Evolutionary conservation across 1,140 invertebrate species (phyloP).

Genomic region (Hetaerina americana): DNA sequence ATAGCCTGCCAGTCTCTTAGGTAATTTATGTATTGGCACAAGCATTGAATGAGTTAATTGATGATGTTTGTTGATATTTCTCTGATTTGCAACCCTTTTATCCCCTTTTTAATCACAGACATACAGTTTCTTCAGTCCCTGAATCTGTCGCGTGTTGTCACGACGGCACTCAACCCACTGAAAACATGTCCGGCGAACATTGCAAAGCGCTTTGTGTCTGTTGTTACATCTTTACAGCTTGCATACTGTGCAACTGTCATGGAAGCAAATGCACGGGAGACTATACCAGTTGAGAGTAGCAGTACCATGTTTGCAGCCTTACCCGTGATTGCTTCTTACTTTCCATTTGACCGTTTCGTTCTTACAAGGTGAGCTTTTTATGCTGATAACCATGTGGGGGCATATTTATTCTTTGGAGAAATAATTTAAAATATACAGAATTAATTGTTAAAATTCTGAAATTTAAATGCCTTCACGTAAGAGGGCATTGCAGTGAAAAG

Average conservation of each 20-base stretch:
- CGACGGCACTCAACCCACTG: constrained; percentile 73
- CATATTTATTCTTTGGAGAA: too few relatives aligned
- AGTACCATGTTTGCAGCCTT: constrained; percentile 30
- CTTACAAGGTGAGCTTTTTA: constrained; percentile 48
- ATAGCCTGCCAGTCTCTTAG: too few relatives aligned
- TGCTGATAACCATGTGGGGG: too few relatives aligned
- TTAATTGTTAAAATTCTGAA: too few relatives aligned
- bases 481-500: too few relatives aligned
- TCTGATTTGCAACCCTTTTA: too few relatives aligned
- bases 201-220: constrained; percentile 67
- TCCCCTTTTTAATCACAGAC: constrained; percentile 42
- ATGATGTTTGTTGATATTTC: too few relatives aligned
- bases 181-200: constrained; percentile 60
- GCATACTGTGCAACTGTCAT: constrained; percentile 85
- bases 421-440: too few relatives aligned
- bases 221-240: constrained; percentile 75
- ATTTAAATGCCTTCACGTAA: too few relatives aligned
- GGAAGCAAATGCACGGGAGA: constrained; percentile 63
- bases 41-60: too few relatives aligned
- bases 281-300: constrained; percentile 34
- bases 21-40: too few relatives aligned
- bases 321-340: constrained; percentile 49
- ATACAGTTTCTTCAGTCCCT: constrained; percentile 62
- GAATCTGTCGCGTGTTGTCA: constrained; percentile 71
- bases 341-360: constrained; percentile 70